Conservation (phyloP, 2,113 vertebrate species). For the Chlorocebus sabaeus region DNA sequence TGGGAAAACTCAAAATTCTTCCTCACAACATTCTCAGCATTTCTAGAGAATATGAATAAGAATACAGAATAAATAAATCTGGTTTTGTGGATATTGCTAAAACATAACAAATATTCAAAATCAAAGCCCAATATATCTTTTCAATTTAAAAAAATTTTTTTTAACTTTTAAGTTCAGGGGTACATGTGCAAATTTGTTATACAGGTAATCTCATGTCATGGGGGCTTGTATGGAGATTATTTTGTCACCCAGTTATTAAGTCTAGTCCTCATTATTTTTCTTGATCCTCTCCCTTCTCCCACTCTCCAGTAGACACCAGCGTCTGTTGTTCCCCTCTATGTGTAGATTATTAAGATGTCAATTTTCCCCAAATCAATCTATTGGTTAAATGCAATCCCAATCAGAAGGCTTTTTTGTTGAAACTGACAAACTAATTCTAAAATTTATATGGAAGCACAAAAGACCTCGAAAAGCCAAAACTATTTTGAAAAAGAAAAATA, state of each 20-base stretch:
- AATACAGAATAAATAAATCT: constrained; percentile 1
- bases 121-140: constrained; percentile 7
- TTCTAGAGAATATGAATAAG: constrained; percentile 43
- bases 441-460: constrained; percentile 4
- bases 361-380: constrained; percentile 6
- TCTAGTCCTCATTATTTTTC: too few species aligned
- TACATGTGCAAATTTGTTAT: too few species aligned
- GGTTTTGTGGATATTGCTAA: not conserved
- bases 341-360: not conserved
- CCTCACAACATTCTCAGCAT: constrained; percentile 30
- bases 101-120: constrained; percentile 14
- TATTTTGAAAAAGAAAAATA: not conserved
- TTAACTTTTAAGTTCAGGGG: too few species aligned
- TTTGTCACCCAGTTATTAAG: too few species aligned
- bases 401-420: not conserved
- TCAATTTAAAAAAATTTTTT: not conserved
- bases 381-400: not conserved
- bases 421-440: not conserved
- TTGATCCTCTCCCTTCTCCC: too few species aligned
- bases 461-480: not conserved
- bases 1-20: not conserved
- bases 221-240: too few species aligned
- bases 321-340: too few species aligned
- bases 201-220: too few species aligned
- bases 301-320: too few species aligned